A percentile compares a stretch with the other conserved stretches of the same genome.
phyloP scores from a whole-genome alignment of 1,140 invertebrate genomes.

The Zaprionus nigranus region DNA sequence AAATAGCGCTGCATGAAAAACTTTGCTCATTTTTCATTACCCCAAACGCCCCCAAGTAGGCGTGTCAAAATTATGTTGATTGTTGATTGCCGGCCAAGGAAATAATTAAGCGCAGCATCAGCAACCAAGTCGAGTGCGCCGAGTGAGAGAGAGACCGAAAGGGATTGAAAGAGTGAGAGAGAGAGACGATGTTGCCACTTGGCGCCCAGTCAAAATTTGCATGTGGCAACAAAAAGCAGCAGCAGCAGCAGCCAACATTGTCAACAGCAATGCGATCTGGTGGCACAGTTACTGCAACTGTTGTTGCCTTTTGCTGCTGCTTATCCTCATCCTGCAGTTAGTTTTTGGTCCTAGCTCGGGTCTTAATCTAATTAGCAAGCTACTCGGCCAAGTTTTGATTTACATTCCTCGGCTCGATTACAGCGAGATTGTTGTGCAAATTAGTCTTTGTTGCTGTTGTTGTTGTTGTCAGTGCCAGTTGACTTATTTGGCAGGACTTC shows the following conservation, averaged over 20 bases:
- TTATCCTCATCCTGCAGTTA: slow-evolving; percentile 1
- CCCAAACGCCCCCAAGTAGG: slow-evolving; percentile 42
- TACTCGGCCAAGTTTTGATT: slow-evolving; percentile 74
- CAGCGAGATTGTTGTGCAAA: slow-evolving; percentile 44
- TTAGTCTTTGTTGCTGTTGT: slow-evolving; percentile 34
- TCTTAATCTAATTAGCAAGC: slow-evolving; percentile 75
- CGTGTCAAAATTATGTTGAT: slow-evolving; percentile 77
- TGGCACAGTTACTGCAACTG: slow-evolving; percentile 10
- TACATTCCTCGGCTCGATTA: slow-evolving; percentile 61
- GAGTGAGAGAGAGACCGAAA: background rate
- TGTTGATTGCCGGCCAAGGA: slow-evolving; percentile 75
- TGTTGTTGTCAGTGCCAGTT: slow-evolving; percentile 15
- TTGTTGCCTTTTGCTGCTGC: slow-evolving; percentile 14
- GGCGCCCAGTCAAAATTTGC: slow-evolving; percentile 69
- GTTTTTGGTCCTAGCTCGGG: slow-evolving; percentile 13
- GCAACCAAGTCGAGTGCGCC: slow-evolving; percentile 8
- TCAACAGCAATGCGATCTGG: slow-evolving; percentile 51
- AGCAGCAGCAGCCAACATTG: slow-evolving; percentile 46
- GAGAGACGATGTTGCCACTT: slow-evolving; percentile 40
- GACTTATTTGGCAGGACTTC: background rate
- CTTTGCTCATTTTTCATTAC: slow-evolving; percentile 49
- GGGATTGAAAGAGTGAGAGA: slow-evolving; percentile 20
- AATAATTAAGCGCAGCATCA: slow-evolving; percentile 74
- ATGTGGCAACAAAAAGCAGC: slow-evolving; percentile 46
- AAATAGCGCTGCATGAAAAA: slow-evolving; percentile 14